phyloP scores from a whole-genome alignment of 2,888 invertebrate genomes.

The Margaritifera margaritifera region DNA sequence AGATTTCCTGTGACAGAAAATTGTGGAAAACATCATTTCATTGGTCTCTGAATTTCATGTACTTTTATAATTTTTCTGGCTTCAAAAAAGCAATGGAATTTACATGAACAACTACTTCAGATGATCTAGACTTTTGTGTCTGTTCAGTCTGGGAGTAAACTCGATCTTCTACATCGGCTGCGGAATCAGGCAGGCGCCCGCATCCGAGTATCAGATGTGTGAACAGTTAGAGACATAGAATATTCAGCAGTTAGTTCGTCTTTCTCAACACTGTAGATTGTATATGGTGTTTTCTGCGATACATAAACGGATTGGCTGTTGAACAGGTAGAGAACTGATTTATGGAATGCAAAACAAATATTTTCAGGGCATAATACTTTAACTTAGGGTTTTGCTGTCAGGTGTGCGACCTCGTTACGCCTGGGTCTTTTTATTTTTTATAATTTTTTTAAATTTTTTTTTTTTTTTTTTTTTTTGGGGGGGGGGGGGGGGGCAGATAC shows the following conservation, averaged over 20 bases:
- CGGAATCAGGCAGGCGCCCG: not conserved
- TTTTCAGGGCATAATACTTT: no score
- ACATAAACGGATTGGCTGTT: conserved; percentile 1
- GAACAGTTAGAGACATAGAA: not conserved
- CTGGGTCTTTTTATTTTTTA: conserved; percentile 14
- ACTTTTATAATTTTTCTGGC: conserved; percentile 11
- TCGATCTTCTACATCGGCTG: not conserved
- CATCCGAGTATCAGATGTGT: no score
- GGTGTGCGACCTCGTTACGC: conserved; percentile 19
- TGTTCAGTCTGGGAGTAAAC: not conserved
- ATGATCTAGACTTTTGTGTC: not conserved
- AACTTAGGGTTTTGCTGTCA: conserved; percentile 20
- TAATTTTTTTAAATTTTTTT: no score
- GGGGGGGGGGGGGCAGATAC: no score
- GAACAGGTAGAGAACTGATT: conserved; percentile 23
- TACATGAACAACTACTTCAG: not conserved
- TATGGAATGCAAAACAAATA: conserved; percentile 11
- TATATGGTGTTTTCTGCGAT: conserved; percentile 12
- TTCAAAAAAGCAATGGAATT: conserved; percentile 1
- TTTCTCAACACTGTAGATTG: conserved; percentile 9
- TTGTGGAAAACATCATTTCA: conserved; percentile 13
- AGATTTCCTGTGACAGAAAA: conserved; percentile 13
- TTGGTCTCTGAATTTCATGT: conserved; percentile 2
- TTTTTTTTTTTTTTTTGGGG: no score
- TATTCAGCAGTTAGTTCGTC: not conserved